Evolutionary conservation across 30 jellyfish, hydroid and myxozoan genomes (phyloP).

Genomic region (Pelagia noctiluca): DNA sequence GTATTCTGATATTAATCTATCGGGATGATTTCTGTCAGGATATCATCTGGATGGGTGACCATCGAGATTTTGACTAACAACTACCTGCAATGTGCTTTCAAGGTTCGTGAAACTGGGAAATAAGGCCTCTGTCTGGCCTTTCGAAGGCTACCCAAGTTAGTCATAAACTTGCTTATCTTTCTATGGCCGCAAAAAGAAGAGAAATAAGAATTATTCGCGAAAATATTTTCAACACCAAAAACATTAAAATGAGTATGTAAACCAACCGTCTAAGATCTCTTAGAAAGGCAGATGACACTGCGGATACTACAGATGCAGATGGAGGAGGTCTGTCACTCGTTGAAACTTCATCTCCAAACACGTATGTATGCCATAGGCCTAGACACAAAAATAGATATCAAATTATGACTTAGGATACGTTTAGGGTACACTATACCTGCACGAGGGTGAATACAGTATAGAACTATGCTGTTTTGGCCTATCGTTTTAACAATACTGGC

Average conservation of each 20-base stretch:
- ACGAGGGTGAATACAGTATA: no score
- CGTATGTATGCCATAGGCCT: constrained; percentile 94
- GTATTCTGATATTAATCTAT: not conserved
- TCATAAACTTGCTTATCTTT: no score
- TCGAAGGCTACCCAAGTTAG: no score
- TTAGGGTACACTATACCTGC: not conserved
- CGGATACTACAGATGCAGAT: not conserved
- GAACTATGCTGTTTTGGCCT: no score
- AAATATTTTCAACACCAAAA: constrained; percentile 69
- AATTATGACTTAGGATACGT: not conserved
- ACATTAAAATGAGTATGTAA: constrained; percentile 32
- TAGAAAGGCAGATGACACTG: not conserved
- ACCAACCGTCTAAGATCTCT: constrained; percentile 18
- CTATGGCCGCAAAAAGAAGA: no score
- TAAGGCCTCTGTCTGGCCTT: no score
- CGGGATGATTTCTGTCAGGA: not conserved
- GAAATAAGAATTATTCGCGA: no score
- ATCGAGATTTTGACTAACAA: no score
- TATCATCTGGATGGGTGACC: no score
- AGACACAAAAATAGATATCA: not conserved
- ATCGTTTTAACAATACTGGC: no score
- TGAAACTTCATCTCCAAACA: constrained; percentile 61
- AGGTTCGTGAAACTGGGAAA: no score
- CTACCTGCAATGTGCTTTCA: no score
- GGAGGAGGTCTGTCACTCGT: not conserved